These are phyloP conservation scores for Popillia japonica DNA, from an alignment of 1,140 invertebrate species.

Conservation along the genomic window DNA sequence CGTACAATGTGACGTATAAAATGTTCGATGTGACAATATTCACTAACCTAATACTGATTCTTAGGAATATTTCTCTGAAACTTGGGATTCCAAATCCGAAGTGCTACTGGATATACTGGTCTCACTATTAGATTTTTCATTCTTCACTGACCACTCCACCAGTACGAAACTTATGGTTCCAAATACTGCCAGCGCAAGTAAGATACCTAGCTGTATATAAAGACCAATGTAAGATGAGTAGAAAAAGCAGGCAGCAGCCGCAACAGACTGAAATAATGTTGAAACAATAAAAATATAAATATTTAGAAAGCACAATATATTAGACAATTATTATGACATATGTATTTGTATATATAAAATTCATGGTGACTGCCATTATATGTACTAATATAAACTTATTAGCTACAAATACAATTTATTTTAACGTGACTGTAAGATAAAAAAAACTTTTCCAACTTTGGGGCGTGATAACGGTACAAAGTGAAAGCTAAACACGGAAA, in stretches of 20 bases:
- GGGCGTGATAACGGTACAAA: no score
- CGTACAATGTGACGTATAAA: no score
- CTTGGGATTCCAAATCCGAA: constrained; percentile 6
- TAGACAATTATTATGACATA: no score
- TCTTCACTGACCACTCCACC: constrained; percentile 71
- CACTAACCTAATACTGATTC: background rate
- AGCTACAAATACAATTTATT: no score
- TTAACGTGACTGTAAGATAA: no score
- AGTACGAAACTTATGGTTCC: constrained; percentile 83
- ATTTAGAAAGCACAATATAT: constrained; percentile 45
- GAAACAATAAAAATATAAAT: no score
- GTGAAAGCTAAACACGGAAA: no score
- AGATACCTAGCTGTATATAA: constrained; percentile 81
- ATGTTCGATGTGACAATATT: no score
- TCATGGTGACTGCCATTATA: no score
- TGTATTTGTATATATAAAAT: no score
- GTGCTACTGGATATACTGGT: constrained; percentile 29
- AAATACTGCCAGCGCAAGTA: constrained; percentile 75
- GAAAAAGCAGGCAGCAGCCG: constrained; percentile 88
- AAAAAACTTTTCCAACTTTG: no score
- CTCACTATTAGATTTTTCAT: constrained; percentile 21
- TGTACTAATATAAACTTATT: no score
- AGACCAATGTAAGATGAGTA: constrained; percentile 82
- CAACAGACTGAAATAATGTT: constrained; percentile 82
- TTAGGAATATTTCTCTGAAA: constrained; percentile 16